Conservation (phyloP, 2,888 invertebrate genomes). For the Metalampra italica region DNA sequence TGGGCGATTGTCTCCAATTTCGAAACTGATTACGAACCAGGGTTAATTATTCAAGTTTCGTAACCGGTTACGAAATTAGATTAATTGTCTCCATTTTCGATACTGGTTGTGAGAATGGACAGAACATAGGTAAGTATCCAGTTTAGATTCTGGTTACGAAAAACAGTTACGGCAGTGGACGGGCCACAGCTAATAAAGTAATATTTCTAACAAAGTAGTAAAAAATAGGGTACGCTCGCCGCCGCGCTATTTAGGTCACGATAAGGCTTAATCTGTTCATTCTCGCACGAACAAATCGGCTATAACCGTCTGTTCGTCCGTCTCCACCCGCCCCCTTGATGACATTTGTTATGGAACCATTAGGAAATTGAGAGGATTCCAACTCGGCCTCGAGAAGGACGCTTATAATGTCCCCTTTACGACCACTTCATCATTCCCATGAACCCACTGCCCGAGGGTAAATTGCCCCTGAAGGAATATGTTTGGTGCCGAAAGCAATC, state of each 20-base stretch:
- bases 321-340: constrained; percentile 14
- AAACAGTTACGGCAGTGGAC: too few species aligned
- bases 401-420: constrained; percentile 43
- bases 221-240: too few species aligned
- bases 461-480: constrained; percentile 13
- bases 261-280: constrained; percentile 30
- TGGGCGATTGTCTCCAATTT: too few species aligned
- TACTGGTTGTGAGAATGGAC: too few species aligned
- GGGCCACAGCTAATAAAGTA: too few species aligned
- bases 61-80: too few species aligned
- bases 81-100: too few species aligned
- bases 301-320: constrained; percentile 12
- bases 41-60: too few species aligned
- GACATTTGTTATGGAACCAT: constrained; percentile 44
- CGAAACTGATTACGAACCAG: too few species aligned
- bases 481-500: not conserved
- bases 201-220: too few species aligned
- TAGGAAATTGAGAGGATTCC: constrained; percentile 55
- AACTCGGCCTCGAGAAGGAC: constrained; percentile 14
- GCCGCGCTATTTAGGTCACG: constrained; percentile 23
- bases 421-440: constrained; percentile 44
- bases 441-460: constrained; percentile 22
- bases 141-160: too few species aligned
- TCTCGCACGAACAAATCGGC: constrained; percentile 23
- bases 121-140: too few species aligned